phyloP scores from a whole-genome alignment of 92 coral and sea anemone genomes.

The Umimayanthus kanabou region DNA sequence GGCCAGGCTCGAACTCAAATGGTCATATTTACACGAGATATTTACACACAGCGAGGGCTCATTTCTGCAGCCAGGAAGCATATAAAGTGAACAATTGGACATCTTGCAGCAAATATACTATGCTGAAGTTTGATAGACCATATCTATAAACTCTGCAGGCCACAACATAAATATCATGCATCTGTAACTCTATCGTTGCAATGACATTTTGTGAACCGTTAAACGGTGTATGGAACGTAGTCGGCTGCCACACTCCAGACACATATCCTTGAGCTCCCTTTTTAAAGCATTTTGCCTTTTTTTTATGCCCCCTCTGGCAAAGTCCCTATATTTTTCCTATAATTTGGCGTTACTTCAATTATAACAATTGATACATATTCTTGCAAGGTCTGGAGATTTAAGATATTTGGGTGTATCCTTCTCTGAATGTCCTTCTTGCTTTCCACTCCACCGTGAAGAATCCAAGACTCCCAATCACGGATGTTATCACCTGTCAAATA shows the following conservation, averaged over 20 bases:
- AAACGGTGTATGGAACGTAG: no score
- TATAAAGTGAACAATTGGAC: no score
- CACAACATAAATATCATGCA: no score
- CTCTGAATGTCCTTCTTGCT: slow-evolving; percentile 11
- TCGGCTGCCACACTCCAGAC: not conserved
- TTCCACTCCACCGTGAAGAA: slow-evolving; percentile 40
- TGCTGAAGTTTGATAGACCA: no score
- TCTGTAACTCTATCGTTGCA: no score
- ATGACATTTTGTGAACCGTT: no score
- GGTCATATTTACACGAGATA: no score
- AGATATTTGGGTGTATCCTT: slow-evolving; percentile 22
- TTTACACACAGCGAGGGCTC: no score
- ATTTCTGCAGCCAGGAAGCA: no score
- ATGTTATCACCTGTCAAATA: slow-evolving; percentile 36
- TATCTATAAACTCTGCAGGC: no score
- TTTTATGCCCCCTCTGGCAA: not conserved
- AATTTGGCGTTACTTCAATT: not conserved
- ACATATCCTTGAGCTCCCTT: not conserved
- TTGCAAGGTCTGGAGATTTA: not conserved
- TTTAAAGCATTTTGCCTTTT: not conserved
- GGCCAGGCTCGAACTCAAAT: no score
- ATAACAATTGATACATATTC: not conserved
- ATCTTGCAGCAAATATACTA: no score
- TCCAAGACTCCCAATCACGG: slow-evolving; percentile 34
- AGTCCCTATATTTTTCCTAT: not conserved